phyloP scores from a whole-genome alignment of 2,113 vertebrate species.

The Martes martes region DNA sequence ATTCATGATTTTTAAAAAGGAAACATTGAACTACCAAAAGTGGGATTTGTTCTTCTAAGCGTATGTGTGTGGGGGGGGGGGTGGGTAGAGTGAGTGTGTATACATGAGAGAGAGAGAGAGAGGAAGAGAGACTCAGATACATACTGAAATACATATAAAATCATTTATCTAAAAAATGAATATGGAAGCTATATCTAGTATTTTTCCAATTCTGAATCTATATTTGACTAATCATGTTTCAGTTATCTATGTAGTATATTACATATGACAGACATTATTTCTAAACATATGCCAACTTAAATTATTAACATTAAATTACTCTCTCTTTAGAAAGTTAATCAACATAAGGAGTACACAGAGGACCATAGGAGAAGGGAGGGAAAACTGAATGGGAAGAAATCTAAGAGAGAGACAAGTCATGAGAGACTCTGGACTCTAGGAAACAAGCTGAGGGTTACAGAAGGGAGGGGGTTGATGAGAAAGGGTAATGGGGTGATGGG shows the following conservation, averaged over 20 bases:
- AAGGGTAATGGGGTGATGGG: no score
- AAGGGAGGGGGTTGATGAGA: no score
- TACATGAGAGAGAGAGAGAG: background rate
- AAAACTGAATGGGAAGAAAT: no score
- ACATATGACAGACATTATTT: background rate
- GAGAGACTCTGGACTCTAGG: no score
- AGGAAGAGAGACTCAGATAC: no score
- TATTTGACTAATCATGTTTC: background rate
- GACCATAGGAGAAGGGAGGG: no score
- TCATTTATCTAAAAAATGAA: background rate
- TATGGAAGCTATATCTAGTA: background rate
- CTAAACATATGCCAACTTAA: background rate
- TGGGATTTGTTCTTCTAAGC: background rate
- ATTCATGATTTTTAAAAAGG: background rate
- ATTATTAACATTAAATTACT: background rate
- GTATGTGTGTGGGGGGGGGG: background rate
- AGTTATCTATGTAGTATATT: background rate
- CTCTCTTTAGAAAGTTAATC: background rate
- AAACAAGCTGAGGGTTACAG: no score
- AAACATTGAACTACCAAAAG: background rate
- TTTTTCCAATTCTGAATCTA: background rate
- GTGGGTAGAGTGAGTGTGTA: background rate
- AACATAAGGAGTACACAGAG: background rate
- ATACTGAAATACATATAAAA: background rate
- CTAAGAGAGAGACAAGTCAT: no score